A percentile compares a stretch with the other conserved stretches of the same genome.
Conservation (phyloP, 2,113 vertebrate species). For the Thamnophis sirtalis region DNA sequence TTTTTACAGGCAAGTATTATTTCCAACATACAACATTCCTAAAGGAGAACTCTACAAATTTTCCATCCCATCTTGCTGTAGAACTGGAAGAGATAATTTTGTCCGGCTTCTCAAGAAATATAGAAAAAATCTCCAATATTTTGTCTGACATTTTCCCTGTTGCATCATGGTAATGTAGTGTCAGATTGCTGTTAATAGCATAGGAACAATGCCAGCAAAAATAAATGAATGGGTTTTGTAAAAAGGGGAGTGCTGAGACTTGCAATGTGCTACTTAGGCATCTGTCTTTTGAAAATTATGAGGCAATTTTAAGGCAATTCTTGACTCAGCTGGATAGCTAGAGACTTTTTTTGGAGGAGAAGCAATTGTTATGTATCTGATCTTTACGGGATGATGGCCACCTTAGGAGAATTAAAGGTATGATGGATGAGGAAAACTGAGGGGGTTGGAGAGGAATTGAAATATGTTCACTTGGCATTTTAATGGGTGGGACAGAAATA, state of each 20-base stretch:
- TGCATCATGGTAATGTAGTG: neutral
- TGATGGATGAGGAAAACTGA: neutral
- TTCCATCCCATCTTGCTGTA: neutral
- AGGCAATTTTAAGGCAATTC: neutral
- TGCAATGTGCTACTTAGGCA: neutral
- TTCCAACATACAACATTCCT: neutral
- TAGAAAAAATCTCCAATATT: neutral
- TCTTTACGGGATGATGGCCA: neutral
- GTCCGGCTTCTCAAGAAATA: neutral
- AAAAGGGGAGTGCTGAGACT: neutral
- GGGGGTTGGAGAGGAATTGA: neutral
- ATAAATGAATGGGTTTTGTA: neutral
- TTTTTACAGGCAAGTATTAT: neutral
- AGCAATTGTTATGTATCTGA: neutral
- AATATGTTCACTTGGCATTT: neutral
- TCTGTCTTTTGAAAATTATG: neutral
- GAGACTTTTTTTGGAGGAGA: neutral
- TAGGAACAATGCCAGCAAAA: neutral
- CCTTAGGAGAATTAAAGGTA: neutral
- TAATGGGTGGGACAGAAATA: neutral
- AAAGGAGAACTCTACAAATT: neutral
- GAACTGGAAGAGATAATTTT: neutral
- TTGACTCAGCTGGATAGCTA: neutral
- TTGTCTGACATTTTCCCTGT: neutral
- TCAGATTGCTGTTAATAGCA: neutral